Evolutionary conservation across 2,888 invertebrate species (phyloP).

Genomic region (Drosophila infuscata): DNA sequence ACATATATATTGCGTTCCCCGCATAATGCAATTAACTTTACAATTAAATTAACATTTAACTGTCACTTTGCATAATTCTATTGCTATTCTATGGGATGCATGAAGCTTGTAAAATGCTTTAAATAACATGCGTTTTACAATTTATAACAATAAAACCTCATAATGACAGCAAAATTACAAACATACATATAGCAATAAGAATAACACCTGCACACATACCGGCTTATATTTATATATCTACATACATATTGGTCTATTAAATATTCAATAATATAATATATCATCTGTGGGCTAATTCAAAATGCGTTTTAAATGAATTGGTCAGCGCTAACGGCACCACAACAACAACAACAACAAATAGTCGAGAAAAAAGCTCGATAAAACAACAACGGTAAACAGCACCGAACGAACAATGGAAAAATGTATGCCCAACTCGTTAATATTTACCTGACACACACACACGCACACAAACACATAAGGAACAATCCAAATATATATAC

Average conservation of each 20-base stretch:
- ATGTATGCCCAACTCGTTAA: slow-evolving; percentile 48
- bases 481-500: background rate
- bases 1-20: background rate
- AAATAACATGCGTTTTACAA: slow-evolving; percentile 52
- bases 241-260: slow-evolving; percentile 20
- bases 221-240: background rate
- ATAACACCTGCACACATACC: slow-evolving; percentile 24
- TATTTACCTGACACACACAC: slow-evolving; percentile 59
- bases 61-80: slow-evolving; percentile 40
- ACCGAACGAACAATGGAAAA: slow-evolving; percentile 44
- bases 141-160: slow-evolving; percentile 46
- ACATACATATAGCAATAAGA: slow-evolving; percentile 16
- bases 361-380: slow-evolving; percentile 2
- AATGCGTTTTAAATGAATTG: slow-evolving; percentile 56
- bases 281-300: slow-evolving; percentile 27
- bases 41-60: slow-evolving; percentile 43
- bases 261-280: slow-evolving; percentile 30
- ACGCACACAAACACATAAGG: background rate
- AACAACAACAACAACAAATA: slow-evolving; percentile 9
- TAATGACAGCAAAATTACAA: background rate
- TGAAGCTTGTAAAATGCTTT: slow-evolving; percentile 38
- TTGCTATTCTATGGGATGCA: slow-evolving; percentile 38
- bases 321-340: slow-evolving; percentile 31
- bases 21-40: slow-evolving; percentile 50
- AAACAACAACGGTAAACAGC: slow-evolving; percentile 20